Base-by-base conservation (phyloP, 2,888 invertebrate genomes). In the Parascotia fuliginaria region DNA sequence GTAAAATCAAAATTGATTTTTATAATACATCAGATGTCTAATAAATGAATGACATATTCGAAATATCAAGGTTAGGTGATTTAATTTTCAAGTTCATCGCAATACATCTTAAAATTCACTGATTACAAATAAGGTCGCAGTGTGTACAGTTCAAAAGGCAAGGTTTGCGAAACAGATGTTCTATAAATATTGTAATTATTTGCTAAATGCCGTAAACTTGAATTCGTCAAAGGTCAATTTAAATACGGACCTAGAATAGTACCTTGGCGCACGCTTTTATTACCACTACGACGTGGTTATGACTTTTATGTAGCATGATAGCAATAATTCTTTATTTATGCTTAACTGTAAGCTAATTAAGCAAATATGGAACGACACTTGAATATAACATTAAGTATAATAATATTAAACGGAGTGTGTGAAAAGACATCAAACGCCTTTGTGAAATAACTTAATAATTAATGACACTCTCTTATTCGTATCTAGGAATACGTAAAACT, bases 151-250 rank as follows among this genome's bases (percentile, higher is more conserved):
- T 65, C 56, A 54, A 46, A 51, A 47, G 52, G 48, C 33, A 40
- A 39, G 14, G 46, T 24, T 67, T 56, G 43, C 46, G 53, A 67
- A 63, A 67, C 47, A 51, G 48, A 54, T 67, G 41, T 51, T 54
- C 51, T 48, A 29, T 55, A 36, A 46, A 54, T 60, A 56, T 60
- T 55, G 11, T 45, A 50, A 53, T 65, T 19, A 53, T 42, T 19
- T 43, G 15, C 27, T 49, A 46, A 52, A 19, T 44, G 46, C 22
- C 12, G 31, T 44, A 32, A 33, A 36, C 14, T 29, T 40, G 6
- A 27, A 38, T 27, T 24, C 2, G 9, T 11, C 9, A 19, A 46
- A 64, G 48, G 55, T 52, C 13, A 40, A 22, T 39, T 31, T 19
- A 2, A 29, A 42, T 37, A 27, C 41, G 46, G 51, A 19, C 55